phyloP scores from a whole-genome alignment of 2,888 invertebrate species.

The Macrophya alboannulata region DNA sequence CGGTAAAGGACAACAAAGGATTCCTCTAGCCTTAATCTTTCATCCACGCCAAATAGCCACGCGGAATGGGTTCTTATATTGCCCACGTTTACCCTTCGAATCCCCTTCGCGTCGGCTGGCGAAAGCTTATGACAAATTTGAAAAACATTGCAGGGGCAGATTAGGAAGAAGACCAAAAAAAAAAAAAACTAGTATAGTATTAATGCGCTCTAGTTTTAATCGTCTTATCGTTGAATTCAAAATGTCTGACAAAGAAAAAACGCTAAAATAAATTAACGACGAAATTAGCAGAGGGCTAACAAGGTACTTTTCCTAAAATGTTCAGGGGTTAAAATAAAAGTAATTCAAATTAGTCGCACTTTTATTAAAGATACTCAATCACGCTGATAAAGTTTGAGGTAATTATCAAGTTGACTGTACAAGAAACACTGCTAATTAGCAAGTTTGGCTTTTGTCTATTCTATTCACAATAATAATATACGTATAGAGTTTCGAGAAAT shows the following conservation, averaged over 20 bases:
- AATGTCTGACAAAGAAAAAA: neutral
- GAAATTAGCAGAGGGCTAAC: neutral
- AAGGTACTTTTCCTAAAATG: neutral
- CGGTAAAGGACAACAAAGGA: slow-evolving; percentile 44
- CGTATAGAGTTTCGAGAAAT: neutral
- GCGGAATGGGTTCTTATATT: slow-evolving; percentile 33
- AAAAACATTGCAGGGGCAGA: neutral
- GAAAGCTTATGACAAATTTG: slow-evolving; percentile 11
- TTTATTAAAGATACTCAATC: neutral
- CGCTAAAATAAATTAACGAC: neutral
- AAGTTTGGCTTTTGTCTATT: neutral
- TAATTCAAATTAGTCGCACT: neutral
- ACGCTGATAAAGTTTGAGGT: neutral
- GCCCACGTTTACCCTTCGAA: slow-evolving; percentile 35
- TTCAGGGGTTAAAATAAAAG: neutral
- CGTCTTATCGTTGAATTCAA: neutral
- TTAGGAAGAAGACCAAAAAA: neutral
- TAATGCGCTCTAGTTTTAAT: neutral
- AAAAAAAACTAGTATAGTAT: neutral
- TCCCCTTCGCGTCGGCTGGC: neutral
- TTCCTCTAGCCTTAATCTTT: slow-evolving; percentile 44
- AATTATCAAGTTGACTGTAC: neutral
- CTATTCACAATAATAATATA: neutral
- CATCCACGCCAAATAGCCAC: slow-evolving; percentile 28
- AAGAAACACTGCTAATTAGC: slow-evolving; percentile 11